Base-by-base conservation (phyloP, 2,113 vertebrate species). In the Nycticorax nycticorax region DNA sequence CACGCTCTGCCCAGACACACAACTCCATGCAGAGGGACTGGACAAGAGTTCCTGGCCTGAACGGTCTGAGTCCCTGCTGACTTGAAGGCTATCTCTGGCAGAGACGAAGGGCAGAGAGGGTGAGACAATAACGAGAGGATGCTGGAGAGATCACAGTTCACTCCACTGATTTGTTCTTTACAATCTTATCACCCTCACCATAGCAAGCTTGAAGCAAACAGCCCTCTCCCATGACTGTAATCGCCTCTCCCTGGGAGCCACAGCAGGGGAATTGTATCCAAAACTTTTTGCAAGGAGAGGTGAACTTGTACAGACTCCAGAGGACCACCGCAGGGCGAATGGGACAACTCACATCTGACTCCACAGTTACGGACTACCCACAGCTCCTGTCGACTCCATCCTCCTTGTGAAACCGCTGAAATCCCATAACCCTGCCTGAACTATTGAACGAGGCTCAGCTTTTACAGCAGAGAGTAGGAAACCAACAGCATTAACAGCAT, bases 351-450 rank as follows among this genome's bases (percentile, higher is more conserved):
- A 4, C 2, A 8, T 4, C 69, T 22, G 27, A 57, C 30, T 20
- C 28, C 48, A 30, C 3, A 9, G 18, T 33, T 19, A 59, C 1
- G 0, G 43, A 67, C 22, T 9, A 35, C 56, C n/a, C 56, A 21
- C 27, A n/a, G 69, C 63, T 77, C 72, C 89, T 8, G 15, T 15
- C 9, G 5, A 19, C 37, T 72, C 37, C 79, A 16, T 7, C 62
- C 72, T 68, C 50, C 33, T 52, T 6, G 1, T 0, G 4, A 53
- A 33, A 43, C 0, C 68, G 23, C 64, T 1, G 14, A n/a, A n/a
- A 84, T 8, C 63, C 57, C 68, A 48, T 1, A 52, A 7, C 37
- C 53, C 63, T 30, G 57, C 52, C 82, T 8, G 22, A 45, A 3
- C 35, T 33, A 26, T 2, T 1, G 75, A 88, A 52, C 0, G 11